These are phyloP conservation scores for Philopedon plagiatum DNA, from an alignment of 2,888 invertebrate genomes.

Conservation along the genomic window DNA sequence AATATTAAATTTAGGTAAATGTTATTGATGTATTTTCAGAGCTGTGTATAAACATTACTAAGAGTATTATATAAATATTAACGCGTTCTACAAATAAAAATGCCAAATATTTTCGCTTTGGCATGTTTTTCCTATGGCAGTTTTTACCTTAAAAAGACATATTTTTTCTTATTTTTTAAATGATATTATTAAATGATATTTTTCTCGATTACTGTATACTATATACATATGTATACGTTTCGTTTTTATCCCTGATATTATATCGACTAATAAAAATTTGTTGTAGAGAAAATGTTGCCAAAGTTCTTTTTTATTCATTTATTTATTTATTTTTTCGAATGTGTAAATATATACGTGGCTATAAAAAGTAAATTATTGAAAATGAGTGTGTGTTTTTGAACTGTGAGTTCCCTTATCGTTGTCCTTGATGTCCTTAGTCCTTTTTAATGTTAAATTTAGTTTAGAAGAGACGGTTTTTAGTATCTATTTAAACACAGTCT, in stretches of 20 bases:
- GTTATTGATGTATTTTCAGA: slow-evolving; percentile 67
- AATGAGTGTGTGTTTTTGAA: slow-evolving; percentile 68
- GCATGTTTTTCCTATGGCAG: slow-evolving; percentile 24
- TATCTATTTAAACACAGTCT: too few species aligned
- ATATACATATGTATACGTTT: not conserved
- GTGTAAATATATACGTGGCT: slow-evolving; percentile 68
- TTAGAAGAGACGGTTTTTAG: not conserved
- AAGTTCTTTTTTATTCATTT: slow-evolving; percentile 61
- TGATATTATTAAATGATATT: not conserved
- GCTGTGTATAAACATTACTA: slow-evolving; percentile 66
- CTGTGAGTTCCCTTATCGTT: slow-evolving; percentile 59
- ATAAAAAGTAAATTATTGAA: slow-evolving; percentile 66
- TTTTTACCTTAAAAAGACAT: slow-evolving; percentile 16
- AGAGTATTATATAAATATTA: slow-evolving; percentile 62
- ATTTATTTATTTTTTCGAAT: slow-evolving; percentile 64
- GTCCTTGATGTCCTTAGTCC: slow-evolving; percentile 31
- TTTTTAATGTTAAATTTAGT: not conserved
- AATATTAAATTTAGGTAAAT: slow-evolving; percentile 64
- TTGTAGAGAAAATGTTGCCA: slow-evolving; percentile 4
- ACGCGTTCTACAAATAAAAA: slow-evolving; percentile 65
- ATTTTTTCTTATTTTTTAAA: not conserved
- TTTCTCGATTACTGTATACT: slow-evolving; percentile 8
- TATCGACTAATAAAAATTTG: slow-evolving; percentile 14
- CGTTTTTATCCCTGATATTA: not conserved
- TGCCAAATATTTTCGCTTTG: slow-evolving; percentile 63